A percentile compares a stretch with the other conserved stretches of the same genome.
Evolutionary conservation across 2,888 invertebrate species (phyloP).

Genomic region (Caenorhabditis plicata): DNA sequence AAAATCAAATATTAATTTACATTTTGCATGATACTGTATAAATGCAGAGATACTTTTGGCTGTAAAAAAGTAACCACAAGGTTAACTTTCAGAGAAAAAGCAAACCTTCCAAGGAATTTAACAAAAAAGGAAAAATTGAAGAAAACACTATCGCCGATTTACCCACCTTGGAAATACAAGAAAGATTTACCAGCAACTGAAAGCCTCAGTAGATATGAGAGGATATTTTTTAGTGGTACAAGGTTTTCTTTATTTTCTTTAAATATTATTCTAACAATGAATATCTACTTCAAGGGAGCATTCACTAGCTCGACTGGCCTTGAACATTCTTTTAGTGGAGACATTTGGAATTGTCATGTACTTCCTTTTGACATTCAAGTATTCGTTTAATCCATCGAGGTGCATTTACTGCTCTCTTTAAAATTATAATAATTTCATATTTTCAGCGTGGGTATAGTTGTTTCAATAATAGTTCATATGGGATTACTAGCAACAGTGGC

Average conservation of each 20-base stretch:
- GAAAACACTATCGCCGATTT: conserved; percentile 9
- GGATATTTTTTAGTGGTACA: conserved; percentile 17
- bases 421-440: neutral
- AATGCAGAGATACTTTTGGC: no score
- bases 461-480: conserved; percentile 39
- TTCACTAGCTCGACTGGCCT: conserved; percentile 13
- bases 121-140: conserved; percentile 9
- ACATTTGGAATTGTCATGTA: conserved; percentile 50
- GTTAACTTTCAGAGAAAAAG: conserved; percentile 12
- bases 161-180: conserved; percentile 27
- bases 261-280: neutral
- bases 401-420: neutral
- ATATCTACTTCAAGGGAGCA: conserved; percentile 19
- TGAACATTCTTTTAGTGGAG: conserved; percentile 36
- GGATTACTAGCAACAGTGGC: conserved; percentile 35
- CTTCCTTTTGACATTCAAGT: conserved; percentile 47
- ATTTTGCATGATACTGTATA: neutral
- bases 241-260: conserved; percentile 5
- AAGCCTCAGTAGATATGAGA: conserved; percentile 16
- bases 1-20: neutral
- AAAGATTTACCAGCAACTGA: no score
- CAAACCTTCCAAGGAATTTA: conserved; percentile 15
- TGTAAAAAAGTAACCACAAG: no score
- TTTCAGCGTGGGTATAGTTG: conserved; percentile 40
- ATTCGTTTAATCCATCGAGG: conserved; percentile 6